Evolutionary conservation across 1,140 invertebrate genomes (phyloP), one percentile per base, ranked within the genome.

Genomic region (Drosophila sechellia): DNA sequence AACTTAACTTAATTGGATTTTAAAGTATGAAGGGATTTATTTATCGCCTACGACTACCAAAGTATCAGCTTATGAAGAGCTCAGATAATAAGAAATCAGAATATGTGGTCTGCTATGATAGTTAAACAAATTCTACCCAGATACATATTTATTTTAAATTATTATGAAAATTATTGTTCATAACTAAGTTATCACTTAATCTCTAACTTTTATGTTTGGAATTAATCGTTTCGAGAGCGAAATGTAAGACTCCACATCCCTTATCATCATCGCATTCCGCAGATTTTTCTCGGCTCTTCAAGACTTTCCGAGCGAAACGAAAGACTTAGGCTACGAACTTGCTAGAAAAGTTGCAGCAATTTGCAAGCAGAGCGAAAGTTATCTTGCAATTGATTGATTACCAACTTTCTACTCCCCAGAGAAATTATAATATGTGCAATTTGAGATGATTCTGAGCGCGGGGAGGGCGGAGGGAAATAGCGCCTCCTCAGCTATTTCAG

Each of bases 351-450:
- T 52, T 64, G 60, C 52, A 66, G 49, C 70, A 64, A 71, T 69
- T 72, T 79, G 61, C 72, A 76, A 64, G 61, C 84, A 79, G 79
- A 86, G 83, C 83, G 83, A 86, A 86, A 86, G 83, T 86, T 87
- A 87, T 86, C 81, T 81, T 64, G 46, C 57, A 77, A 84, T 87
- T 87, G 83, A 86, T 86, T 87, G 83, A 86, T 83, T 79, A 70
- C 75, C 64, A 79, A 86, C 83, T 86, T 86, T 86, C 83, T 86
- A 87, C 83, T 64, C 75, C 53, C 56, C 73, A 65, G 65, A 77
- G 81, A 86, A 59, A 87, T 87, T 87, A 79, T 86, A 86, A 86
- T 87, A 83, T 83, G 60, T 76, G 79, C 83, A 86, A 86, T 86
- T 86, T 87, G 52, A 42, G 81, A 87, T 83, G 58, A 87, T 86